These are phyloP conservation scores for Fregetta grallaria DNA, from an alignment of 2,113 vertebrate genomes.

Conservation along the genomic window DNA sequence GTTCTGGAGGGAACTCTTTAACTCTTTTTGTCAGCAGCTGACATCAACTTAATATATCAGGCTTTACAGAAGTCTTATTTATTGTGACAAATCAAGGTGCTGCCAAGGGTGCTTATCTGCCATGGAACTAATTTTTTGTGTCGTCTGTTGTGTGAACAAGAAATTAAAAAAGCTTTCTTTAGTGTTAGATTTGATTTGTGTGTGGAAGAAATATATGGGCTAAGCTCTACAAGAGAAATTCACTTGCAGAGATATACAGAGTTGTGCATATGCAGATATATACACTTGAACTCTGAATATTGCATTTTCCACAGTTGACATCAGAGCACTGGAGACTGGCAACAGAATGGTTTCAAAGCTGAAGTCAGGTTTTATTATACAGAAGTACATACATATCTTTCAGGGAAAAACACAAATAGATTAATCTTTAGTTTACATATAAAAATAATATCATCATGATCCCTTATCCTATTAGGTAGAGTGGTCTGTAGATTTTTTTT, in stretches of 20 bases:
- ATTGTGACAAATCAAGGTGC: constrained; percentile 6
- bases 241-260: background rate
- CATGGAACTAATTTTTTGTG: background rate
- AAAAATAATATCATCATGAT: background rate
- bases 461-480: background rate
- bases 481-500: background rate
- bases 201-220: background rate
- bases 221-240: background rate
- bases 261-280: background rate
- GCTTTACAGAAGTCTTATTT: background rate
- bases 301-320: background rate
- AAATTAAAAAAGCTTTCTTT: background rate
- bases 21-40: background rate
- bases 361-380: background rate
- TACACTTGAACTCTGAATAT: background rate
- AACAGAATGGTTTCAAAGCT: background rate
- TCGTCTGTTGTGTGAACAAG: background rate
- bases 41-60: background rate
- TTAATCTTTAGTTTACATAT: background rate
- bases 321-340: background rate
- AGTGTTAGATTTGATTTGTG: background rate
- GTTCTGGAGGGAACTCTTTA: background rate
- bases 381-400: accelerated
- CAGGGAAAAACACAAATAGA: background rate
- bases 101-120: background rate